Conservation (phyloP, 2,113 vertebrate genomes). For the Columba livia region DNA sequence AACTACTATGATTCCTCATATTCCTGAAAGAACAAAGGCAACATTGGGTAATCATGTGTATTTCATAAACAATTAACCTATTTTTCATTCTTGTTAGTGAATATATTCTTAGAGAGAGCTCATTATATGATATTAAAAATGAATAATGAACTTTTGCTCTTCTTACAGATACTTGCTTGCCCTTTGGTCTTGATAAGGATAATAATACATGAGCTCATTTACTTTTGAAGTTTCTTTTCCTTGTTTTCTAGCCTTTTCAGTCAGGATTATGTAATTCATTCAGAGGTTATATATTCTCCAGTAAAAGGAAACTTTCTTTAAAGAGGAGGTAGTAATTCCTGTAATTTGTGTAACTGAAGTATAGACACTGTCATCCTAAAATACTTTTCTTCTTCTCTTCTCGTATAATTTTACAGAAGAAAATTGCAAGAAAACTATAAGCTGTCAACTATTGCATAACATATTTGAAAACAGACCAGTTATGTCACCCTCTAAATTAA, state of each 20-base stretch:
- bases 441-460: not conserved
- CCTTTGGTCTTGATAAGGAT: not conserved
- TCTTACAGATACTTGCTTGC: not conserved
- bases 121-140: not conserved
- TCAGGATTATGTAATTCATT: not conserved
- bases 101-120: not conserved
- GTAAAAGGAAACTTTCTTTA: not conserved
- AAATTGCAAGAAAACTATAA: not conserved
- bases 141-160: not conserved
- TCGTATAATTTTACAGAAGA: not conserved
- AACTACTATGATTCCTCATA: constrained; percentile 57
- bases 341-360: not conserved
- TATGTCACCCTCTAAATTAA: not conserved
- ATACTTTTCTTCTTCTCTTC: not conserved
- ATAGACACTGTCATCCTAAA: not conserved
- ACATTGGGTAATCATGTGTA: constrained; percentile 67
- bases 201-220: not conserved
- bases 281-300: not conserved
- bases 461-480: not conserved
- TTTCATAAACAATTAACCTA: not conserved
- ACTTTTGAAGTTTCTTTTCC: not conserved
- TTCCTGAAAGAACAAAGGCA: constrained; percentile 65
- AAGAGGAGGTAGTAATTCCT: not conserved
- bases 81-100: constrained; percentile 7
- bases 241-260: not conserved